phyloP scores from a whole-genome alignment of 2,888 invertebrate genomes.

The Coelopa pilipes region DNA sequence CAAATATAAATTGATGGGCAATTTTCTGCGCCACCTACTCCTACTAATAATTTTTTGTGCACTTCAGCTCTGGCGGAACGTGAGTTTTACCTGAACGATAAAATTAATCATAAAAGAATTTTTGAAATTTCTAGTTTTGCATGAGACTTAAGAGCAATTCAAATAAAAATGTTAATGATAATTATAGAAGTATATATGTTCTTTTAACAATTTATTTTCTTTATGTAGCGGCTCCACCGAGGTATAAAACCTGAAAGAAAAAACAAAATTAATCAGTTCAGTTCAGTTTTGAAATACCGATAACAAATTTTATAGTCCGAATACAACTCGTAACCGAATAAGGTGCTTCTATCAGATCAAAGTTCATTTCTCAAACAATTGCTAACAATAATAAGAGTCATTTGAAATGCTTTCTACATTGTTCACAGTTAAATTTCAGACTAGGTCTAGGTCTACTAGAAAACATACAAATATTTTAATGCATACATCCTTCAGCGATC shows the following conservation, averaged over 20 bases:
- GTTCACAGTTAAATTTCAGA: no score
- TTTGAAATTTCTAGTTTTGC: constrained; percentile 33
- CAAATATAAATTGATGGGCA: background rate
- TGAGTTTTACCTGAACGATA: background rate
- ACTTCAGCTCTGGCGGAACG: background rate
- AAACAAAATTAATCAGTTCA: constrained; percentile 7
- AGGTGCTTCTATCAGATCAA: no score
- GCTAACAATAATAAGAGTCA: no score
- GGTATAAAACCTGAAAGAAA: constrained; percentile 19
- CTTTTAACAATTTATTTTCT: constrained; percentile 3
- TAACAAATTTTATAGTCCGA: background rate
- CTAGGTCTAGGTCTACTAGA: no score
- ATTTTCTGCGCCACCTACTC: background rate
- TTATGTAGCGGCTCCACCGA: background rate
- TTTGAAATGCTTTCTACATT: no score
- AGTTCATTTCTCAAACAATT: no score
- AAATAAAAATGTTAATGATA: background rate
- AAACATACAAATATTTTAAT: no score
- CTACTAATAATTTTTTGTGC: background rate
- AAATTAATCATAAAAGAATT: constrained; percentile 7
- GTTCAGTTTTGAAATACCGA: background rate
- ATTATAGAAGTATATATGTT: background rate
- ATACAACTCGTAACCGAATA: no score
- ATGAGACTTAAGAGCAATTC: constrained; percentile 2
- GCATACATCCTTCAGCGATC: no score